Base-by-base conservation (phyloP, 2,113 vertebrate species). In the Cinclus cinclus region DNA sequence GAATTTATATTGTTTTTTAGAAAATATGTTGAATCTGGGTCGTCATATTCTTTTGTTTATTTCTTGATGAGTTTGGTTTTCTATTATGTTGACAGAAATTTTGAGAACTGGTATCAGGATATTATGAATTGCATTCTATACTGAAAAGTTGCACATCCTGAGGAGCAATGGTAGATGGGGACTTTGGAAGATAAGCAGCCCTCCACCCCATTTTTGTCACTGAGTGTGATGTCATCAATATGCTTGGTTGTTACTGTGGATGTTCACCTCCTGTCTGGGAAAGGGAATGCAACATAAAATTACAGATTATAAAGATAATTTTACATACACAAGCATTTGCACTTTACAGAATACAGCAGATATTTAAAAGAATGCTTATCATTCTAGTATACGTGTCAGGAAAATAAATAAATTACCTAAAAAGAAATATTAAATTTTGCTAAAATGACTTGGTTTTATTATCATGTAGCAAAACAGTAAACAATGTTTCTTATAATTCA, bases 1-100 rank as follows among this genome's bases (percentile, higher is more conserved):
- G 37, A 27, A n/a, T 37, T 33, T 84, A 44, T 67, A 53, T 7
- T 31, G 41, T 42, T 92, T 67, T 49, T 47, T 50, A 64, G 56
- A 87, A 95, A 95, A 90, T 77, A 46, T 23, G 27, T 49, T 81
- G 41, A 75, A 77, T 73, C 9, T 44, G n/a, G 9, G 11, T 62
- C 82, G 88, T 77, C 7, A 46, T n/a, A 80, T 35, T 79, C 27
- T 76, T 81, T 87, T 47, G 24, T 65, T 85, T 69, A 39, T 80
- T 90, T 85, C 20, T 83, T 42, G 4, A 30, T 41, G 58, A 9
- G 5, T n/a, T 46, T 9, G 11, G 3, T 30, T 70, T 44, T 44
- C 39, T 46, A 15, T 68, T 50, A 13, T 58, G 19, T 60, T 35
- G 44, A 56, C 28, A 76, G 8, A 70, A 73, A 58, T 89, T 52